Conservation (phyloP, 2,888 invertebrate genomes). For the Coronaproctus castanopsis region DNA sequence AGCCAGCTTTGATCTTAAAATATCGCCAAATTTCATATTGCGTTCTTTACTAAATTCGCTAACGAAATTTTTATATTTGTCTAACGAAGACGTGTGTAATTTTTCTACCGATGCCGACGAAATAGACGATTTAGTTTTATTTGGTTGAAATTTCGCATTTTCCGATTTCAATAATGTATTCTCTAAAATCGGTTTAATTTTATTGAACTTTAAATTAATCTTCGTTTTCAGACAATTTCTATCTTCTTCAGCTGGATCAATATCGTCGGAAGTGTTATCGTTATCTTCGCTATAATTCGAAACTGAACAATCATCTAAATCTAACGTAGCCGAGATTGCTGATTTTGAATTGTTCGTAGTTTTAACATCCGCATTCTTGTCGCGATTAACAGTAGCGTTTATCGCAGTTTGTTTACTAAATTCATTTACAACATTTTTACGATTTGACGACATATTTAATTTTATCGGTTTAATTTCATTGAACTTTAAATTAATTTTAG, state of each 20-base stretch:
- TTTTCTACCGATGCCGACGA: background rate
- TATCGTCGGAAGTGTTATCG: no score
- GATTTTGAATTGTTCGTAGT: slow-evolving; percentile 20
- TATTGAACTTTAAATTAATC: slow-evolving; percentile 9
- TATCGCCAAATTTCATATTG: slow-evolving; percentile 18
- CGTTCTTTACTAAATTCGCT: slow-evolving; percentile 3
- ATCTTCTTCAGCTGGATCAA: background rate
- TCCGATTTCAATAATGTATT: slow-evolving; percentile 1
- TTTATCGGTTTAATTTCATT: slow-evolving; percentile 5
- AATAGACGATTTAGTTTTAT: background rate
- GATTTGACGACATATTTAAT: background rate
- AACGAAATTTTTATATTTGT: background rate
- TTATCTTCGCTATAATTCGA: no score
- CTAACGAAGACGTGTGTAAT: background rate
- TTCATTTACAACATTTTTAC: slow-evolving; percentile 3
- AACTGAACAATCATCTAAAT: no score
- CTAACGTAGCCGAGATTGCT: no score
- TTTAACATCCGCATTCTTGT: background rate
- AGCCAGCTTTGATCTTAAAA: slow-evolving; percentile 17
- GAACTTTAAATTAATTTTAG: slow-evolving; percentile 9
- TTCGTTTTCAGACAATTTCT: slow-evolving; percentile 3
- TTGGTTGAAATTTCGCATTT: slow-evolving; percentile 1
- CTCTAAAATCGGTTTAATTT: slow-evolving; percentile 3
- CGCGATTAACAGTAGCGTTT: background rate
- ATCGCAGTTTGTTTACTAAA: background rate